Base-by-base conservation (phyloP, 1,140 invertebrate species). In the Lutraria rhynchaena region DNA sequence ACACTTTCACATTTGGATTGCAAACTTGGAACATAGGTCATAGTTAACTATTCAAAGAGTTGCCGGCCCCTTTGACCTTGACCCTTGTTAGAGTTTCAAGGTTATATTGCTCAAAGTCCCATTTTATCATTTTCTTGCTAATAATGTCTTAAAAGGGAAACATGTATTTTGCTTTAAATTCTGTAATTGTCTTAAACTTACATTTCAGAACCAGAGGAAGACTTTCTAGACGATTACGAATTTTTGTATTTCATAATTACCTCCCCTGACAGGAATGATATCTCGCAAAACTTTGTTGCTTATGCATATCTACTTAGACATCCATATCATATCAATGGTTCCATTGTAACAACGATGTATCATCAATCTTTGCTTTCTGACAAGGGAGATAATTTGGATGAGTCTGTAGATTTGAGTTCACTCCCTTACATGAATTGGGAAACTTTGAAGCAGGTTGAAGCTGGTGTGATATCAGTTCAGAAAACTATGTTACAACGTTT, bases 231-330 rank as follows among this genome's bases (percentile, higher is more conserved):
- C 44, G 49, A 73, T 29, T 81, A 73, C 44, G 78, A 81, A 33
- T 81, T 81, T 65, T 29, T 81, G 24, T 81, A 73, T 49, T 81
- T 81, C 41, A 33, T 81, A 27, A 51, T 81, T 73, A 73, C 69
- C 46, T 60, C 60, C 55, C 78, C 69, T 81, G 69, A 65, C 31
- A 24, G 65, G 29, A n/a, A 63, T 15, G 0, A 31, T 15, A 44
- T 67, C 11, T 19, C 31, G 13, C 69, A 60, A n/a, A 73, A 24
- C 37, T 80, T 80, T 60, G 76, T 80, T 13, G 78, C 69, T 15
- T 31, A 27, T 51, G 78, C 69, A 19, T 31, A 73, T 61, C 31
- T 81, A 37, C 69, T 81, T 37, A 37, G 33, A 4, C 70, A 73
- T 22, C 78, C 78, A 41, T 81, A 81, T 49, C 15, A 73, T 41